These are phyloP conservation scores for Sebastes iracundus DNA, from an alignment of 2,797 vertebrate genomes.

Conservation along the genomic window DNA sequence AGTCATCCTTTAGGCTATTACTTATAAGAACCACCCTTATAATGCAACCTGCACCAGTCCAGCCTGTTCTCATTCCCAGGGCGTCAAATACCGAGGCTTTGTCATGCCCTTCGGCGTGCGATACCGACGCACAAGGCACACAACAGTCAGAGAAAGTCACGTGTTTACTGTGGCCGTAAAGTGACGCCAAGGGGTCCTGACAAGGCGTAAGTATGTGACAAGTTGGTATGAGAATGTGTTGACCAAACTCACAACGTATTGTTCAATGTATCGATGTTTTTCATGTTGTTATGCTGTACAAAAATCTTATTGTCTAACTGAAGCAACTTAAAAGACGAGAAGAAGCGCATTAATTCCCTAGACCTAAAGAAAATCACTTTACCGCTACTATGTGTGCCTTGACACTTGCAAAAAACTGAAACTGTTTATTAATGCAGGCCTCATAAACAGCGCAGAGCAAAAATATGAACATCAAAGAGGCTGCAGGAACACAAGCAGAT, in stretches of 20 bases:
- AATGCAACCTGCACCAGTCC: neutral
- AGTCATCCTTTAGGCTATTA: no score
- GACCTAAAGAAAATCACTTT: neutral
- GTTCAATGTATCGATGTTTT: neutral
- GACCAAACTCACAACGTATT: no score
- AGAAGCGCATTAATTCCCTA: no score
- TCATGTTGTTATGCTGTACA: neutral
- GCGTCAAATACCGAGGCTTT: no score
- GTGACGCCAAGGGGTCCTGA: no score
- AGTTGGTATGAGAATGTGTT: no score
- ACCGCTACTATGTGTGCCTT: neutral
- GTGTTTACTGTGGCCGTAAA: no score
- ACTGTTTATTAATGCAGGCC: neutral
- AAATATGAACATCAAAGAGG: neutral
- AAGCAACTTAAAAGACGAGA: neutral
- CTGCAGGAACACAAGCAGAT: neutral
- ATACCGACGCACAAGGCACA: no score
- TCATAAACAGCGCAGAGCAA: neutral
- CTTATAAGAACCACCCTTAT: neutral
- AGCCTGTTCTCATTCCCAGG: no score
- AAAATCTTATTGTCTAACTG: neutral
- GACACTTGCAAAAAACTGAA: neutral
- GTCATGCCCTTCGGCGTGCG: no score
- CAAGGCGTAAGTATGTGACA: no score
- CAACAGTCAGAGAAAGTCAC: no score